Conservation (phyloP, 1,140 invertebrate genomes). For the Drosophila chauvacae region DNA sequence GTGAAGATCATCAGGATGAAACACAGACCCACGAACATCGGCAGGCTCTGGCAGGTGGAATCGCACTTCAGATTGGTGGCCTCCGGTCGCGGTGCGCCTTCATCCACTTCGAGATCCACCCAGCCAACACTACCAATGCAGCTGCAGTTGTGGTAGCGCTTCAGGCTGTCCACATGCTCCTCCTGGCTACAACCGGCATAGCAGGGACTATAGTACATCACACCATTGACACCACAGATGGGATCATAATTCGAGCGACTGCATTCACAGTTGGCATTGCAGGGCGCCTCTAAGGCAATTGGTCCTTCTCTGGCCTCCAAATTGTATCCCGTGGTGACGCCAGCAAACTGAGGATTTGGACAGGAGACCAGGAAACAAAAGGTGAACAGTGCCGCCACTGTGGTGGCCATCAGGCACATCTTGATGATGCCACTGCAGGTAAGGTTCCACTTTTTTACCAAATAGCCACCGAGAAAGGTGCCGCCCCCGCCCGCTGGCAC, state of each 20-base stretch:
- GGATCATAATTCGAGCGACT: conserved; percentile 86
- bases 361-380: conserved; percentile 90
- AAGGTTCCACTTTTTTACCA: conserved; percentile 91
- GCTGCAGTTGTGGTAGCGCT: conserved; percentile 86
- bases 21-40: conserved; percentile 88
- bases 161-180: conserved; percentile 66
- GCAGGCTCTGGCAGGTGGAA: conserved; percentile 87
- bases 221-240: conserved; percentile 90
- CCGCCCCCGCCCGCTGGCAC: conserved; percentile 91
- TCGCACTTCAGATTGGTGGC: conserved; percentile 86
- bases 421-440: conserved; percentile 91
- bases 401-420: conserved; percentile 88
- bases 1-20: conserved; percentile 91
- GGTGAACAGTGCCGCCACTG: conserved; percentile 87
- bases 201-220: conserved; percentile 94
- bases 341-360: conserved; percentile 90
- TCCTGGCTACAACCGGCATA: conserved; percentile 90
- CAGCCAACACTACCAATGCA: conserved; percentile 82
- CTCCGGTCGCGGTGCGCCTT: conserved; percentile 10
- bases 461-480: conserved; percentile 92
- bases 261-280: conserved; percentile 89
- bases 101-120: conserved; percentile 6
- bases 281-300: conserved; percentile 84
- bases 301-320: not conserved
- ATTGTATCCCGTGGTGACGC: conserved; percentile 88